Evolutionary conservation across 2,797 vertebrate species (phyloP).

Genomic region (Aeoliscus strigatus): DNA sequence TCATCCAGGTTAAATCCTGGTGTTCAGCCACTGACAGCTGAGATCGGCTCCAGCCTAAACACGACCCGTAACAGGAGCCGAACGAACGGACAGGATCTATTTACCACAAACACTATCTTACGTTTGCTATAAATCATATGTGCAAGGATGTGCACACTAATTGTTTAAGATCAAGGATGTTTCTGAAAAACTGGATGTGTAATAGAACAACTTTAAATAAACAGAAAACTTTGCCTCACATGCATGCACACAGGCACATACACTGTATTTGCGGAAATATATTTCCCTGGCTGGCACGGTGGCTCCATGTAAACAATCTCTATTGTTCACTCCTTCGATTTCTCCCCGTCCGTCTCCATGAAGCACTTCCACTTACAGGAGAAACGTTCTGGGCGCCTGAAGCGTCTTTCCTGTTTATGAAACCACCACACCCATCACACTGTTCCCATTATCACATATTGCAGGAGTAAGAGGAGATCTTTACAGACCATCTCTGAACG

Average conservation of each 20-base stretch:
- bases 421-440: conserved; percentile 48
- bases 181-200: neutral
- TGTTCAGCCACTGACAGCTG: no score
- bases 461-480: conserved; percentile 27
- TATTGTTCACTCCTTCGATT: conserved; percentile 52
- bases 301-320: conserved; percentile 53
- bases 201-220: neutral
- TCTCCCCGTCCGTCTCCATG: conserved; percentile 29
- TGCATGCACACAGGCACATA: conserved; percentile 1
- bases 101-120: neutral
- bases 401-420: conserved; percentile 62
- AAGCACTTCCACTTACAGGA: conserved; percentile 26
- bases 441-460: conserved; percentile 34
- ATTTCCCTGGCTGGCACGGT: conserved; percentile 51
- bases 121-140: neutral
- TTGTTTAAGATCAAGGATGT: neutral
- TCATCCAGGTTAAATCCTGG: no score
- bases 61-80: no score
- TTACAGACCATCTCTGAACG: conserved; percentile 30
- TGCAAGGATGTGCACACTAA: no score
- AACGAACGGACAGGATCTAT: no score
- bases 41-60: no score
- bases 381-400: conserved; percentile 32
- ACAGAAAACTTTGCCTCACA: neutral
- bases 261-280: conserved; percentile 41